Conservation (phyloP, 2,113 vertebrate species). For the Carettochelys insculpta region DNA sequence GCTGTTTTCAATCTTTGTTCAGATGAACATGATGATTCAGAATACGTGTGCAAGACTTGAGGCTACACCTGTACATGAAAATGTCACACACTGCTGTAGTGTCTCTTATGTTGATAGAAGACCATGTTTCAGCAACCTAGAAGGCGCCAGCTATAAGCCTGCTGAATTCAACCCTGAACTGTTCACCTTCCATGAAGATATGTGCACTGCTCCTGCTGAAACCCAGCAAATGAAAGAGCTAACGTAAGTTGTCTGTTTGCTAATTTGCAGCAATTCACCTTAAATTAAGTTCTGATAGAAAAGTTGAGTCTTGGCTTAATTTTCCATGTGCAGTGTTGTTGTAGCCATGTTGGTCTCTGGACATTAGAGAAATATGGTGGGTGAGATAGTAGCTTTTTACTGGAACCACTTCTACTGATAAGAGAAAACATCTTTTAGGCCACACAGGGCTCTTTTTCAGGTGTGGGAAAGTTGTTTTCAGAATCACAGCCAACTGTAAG, state of each 20-base stretch:
- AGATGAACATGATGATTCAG: constrained; percentile 38
- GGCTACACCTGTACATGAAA: constrained; percentile 37
- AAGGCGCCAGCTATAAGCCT: constrained; percentile 23
- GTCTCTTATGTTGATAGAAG: constrained; percentile 37
- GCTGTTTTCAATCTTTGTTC: neutral
- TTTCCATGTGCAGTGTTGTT: neutral
- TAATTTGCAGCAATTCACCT: neutral
- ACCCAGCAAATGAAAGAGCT: constrained; percentile 42
- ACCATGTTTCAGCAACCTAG: constrained; percentile 40
- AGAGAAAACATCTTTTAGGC: neutral
- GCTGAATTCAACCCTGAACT: constrained; percentile 10
- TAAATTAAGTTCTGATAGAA: neutral
- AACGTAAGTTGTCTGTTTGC: constrained; percentile 24
- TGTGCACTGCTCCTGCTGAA: constrained; percentile 31
- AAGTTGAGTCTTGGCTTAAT: neutral
- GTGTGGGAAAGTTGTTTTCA: neutral
- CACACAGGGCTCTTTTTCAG: neutral
- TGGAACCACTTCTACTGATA: neutral
- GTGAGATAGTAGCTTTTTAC: neutral
- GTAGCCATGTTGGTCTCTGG: neutral
- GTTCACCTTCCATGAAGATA: constrained; percentile 53
- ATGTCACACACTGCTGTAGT: constrained; percentile 47
- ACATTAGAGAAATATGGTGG: neutral
- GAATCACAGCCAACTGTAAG: neutral
- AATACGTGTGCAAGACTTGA: constrained; percentile 27